phyloP scores from a whole-genome alignment of 1,140 invertebrate species.

The Lucilia cuprina region DNA sequence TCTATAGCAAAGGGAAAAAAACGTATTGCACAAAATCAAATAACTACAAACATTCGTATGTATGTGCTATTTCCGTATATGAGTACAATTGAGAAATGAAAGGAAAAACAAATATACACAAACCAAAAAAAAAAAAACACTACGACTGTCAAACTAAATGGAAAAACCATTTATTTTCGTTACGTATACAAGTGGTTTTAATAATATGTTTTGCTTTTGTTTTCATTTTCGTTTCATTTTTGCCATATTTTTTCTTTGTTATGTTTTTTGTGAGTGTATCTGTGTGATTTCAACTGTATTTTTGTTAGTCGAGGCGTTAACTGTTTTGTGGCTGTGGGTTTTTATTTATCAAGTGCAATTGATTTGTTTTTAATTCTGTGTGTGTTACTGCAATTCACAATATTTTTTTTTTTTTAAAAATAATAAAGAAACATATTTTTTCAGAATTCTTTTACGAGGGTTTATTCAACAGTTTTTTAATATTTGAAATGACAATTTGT shows the following conservation, averaged over 20 bases:
- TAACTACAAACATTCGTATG: not conserved
- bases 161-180: slow-evolving; percentile 12
- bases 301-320: not conserved
- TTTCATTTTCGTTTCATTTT: not conserved
- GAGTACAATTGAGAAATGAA: not conserved
- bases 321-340: not conserved
- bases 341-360: not conserved
- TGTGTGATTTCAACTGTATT: not conserved
- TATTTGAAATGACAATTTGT: no score
- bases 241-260: no score
- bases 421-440: no score
- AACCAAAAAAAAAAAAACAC: not conserved
- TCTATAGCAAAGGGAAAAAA: not conserved
- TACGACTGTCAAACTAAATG: not conserved
- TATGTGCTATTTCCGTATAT: not conserved
- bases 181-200: not conserved
- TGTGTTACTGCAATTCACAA: not conserved
- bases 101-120: not conserved
- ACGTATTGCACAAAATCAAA: not conserved
- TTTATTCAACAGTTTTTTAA: no score
- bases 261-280: no score
- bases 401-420: no score
- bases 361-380: slow-evolving; percentile 7
- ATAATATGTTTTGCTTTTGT: not conserved
- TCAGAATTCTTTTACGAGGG: no score